phyloP scores from a whole-genome alignment of 2,888 invertebrate genomes.

The Scaptomyza reducta region DNA sequence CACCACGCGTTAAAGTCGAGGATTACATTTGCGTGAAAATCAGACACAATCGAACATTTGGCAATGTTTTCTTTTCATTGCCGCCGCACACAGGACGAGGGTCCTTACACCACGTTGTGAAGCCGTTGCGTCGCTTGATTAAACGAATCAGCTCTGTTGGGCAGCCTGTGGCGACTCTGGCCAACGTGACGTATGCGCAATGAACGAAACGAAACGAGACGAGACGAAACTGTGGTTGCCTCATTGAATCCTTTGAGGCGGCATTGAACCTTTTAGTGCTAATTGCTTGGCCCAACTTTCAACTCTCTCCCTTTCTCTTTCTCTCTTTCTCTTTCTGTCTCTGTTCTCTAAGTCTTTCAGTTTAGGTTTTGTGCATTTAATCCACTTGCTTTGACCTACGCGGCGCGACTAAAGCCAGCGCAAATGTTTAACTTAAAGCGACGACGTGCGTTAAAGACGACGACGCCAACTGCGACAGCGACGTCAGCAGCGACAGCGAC shows the following conservation, averaged over 20 bases:
- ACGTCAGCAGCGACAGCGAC: constrained; percentile 26
- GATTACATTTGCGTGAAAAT: constrained; percentile 76
- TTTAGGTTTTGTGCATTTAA: constrained; percentile 55
- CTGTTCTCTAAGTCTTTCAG: constrained; percentile 3
- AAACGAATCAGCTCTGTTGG: constrained; percentile 34
- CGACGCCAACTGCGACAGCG: constrained; percentile 20
- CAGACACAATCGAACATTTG: constrained; percentile 67
- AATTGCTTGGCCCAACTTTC: constrained; percentile 60
- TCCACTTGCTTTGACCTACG: constrained; percentile 79
- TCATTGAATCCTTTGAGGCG: constrained; percentile 53
- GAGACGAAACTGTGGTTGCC: background rate
- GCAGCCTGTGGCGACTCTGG: constrained; percentile 14
- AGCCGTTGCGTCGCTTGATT: constrained; percentile 56
- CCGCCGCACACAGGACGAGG: constrained; percentile 12
- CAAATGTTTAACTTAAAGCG: constrained; percentile 64
- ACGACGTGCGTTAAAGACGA: constrained; percentile 31
- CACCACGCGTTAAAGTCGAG: constrained; percentile 47
- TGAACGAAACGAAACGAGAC: constrained; percentile 1
- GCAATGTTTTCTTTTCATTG: constrained; percentile 16
- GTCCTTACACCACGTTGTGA: constrained; percentile 25
- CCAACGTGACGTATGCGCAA: constrained; percentile 66
- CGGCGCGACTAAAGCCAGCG: constrained; percentile 69
- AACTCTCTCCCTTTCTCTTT: constrained; percentile 3
- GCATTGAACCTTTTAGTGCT: constrained; percentile 56
- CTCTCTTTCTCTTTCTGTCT: constrained; percentile 8